Conservation (phyloP, 2,888 invertebrate genomes). For the Drosophila meridiana region DNA sequence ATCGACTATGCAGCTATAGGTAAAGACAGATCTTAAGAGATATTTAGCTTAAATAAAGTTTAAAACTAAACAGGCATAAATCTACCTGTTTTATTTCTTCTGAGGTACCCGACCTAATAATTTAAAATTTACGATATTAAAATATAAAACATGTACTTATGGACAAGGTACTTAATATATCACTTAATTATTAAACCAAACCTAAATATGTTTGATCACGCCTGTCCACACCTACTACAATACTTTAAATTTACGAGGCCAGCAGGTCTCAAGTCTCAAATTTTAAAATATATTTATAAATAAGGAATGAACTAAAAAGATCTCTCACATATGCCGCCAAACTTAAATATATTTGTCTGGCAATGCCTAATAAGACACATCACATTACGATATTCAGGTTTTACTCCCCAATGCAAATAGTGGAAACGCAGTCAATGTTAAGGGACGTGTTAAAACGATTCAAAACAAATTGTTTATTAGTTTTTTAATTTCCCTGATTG, state of each 20-base stretch:
- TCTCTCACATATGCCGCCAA: background rate
- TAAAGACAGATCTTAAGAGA: background rate
- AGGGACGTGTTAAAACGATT: background rate
- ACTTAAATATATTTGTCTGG: background rate
- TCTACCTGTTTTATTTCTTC: too few relatives aligned
- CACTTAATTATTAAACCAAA: background rate
- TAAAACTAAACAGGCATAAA: background rate
- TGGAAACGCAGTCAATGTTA: background rate
- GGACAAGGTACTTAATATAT: background rate
- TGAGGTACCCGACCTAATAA: too few relatives aligned
- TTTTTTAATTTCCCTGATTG: background rate
- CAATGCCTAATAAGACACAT: background rate
- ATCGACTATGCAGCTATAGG: too few relatives aligned
- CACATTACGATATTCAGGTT: background rate
- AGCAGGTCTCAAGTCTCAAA: background rate
- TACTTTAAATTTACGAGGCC: background rate
- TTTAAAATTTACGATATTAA: background rate
- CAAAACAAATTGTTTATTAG: background rate
- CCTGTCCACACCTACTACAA: background rate
- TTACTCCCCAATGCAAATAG: background rate
- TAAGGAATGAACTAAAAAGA: background rate
- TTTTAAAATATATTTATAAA: background rate
- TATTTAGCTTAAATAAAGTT: background rate
- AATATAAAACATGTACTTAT: background rate
- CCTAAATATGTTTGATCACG: background rate